Evolutionary conservation across 2,888 invertebrate species (phyloP), one percentile per base, ranked within the genome.

Genomic region (Xestia ashworthii): DNA sequence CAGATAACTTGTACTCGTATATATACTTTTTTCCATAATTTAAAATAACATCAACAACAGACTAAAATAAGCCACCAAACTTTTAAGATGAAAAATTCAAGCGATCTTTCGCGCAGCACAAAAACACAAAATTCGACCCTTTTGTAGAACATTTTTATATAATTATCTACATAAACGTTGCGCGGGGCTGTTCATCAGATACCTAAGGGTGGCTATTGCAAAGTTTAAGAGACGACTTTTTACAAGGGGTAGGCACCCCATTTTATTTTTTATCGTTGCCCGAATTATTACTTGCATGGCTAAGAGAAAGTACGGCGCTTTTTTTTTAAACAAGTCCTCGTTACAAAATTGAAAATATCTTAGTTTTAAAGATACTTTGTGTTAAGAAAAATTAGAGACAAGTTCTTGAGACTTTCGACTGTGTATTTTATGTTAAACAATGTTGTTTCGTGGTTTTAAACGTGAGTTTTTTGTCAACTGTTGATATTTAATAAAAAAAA

Each of bases 221-320:
- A 91, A 92, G 92, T 91, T 92, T 91, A 91, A 89, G 90, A 91
- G 93, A 92, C 87, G 86, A 90, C 91, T 96, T 95, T 96, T 95
- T 95, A 94, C 93, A 93, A 94, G 93, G 95, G 96, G 95, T 90
- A 89, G 87, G 90, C 92, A 93, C 95, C 96, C 95, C 91, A 92
- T 94, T 95, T 93, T 91, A 92, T 93, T 96, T 96, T 95, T 96
- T 95, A 95, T 95, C 94, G 92, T 88, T 83, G 85, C 85, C 82
- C 88, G 88, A 94, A 94, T 95, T 94, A 94, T 94, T 90, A 90
- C 81, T 83, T 78, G 93, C 90, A 92, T 86, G 89, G 92, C 67
- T 38, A 50, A 44, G 16, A 74, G 92, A 90, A 93, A 93, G 90
- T 93, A 78, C 82, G 53, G 4, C 1, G 16, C 32, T n/a, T 41